Conservation (phyloP, 2,888 invertebrate genomes). For the Hypomecis atomaria region DNA sequence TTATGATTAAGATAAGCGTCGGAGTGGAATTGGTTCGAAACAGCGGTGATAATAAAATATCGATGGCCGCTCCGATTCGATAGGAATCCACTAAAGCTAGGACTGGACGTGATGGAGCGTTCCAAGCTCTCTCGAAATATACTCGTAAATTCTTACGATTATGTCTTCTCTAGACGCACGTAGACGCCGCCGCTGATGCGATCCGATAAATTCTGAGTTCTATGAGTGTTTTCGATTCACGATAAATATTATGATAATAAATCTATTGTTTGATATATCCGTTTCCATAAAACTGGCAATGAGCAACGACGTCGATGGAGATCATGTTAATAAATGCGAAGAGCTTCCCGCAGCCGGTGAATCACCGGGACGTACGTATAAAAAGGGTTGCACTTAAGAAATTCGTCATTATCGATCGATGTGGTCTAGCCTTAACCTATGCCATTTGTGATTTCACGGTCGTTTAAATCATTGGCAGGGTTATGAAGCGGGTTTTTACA, state of each 20-base stretch:
- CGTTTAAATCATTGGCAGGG: slow-evolving; percentile 71
- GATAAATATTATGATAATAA: slow-evolving; percentile 31
- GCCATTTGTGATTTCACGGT: slow-evolving; percentile 61
- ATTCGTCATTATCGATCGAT: slow-evolving; percentile 24
- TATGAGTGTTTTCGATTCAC: slow-evolving; percentile 23
- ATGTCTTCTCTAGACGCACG: slow-evolving; percentile 22
- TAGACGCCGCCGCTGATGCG: background rate
- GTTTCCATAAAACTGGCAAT: slow-evolving; percentile 26
- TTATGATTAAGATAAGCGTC: slow-evolving; percentile 34
- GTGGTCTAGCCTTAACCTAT: slow-evolving; percentile 57
- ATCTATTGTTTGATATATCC: slow-evolving; percentile 28
- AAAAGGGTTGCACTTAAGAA: slow-evolving; percentile 27
- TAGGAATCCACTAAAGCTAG: slow-evolving; percentile 27
- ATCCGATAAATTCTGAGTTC: slow-evolving; percentile 25
- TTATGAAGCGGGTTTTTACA: slow-evolving; percentile 76
- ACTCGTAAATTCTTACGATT: slow-evolving; percentile 19
- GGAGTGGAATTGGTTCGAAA: slow-evolving; percentile 31
- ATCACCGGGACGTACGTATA: slow-evolving; percentile 40
- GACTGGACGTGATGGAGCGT: slow-evolving; percentile 9
- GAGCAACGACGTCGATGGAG: slow-evolving; percentile 20
- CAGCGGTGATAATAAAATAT: slow-evolving; percentile 27
- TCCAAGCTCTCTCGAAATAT: slow-evolving; percentile 13
- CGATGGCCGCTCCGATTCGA: slow-evolving; percentile 19
- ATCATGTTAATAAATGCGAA: slow-evolving; percentile 24
- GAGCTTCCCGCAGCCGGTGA: slow-evolving; percentile 17